Evolutionary conservation across 2,797 vertebrate species (phyloP), one percentile per base, ranked within the genome.

Genomic region (Pteropus rufus): DNA sequence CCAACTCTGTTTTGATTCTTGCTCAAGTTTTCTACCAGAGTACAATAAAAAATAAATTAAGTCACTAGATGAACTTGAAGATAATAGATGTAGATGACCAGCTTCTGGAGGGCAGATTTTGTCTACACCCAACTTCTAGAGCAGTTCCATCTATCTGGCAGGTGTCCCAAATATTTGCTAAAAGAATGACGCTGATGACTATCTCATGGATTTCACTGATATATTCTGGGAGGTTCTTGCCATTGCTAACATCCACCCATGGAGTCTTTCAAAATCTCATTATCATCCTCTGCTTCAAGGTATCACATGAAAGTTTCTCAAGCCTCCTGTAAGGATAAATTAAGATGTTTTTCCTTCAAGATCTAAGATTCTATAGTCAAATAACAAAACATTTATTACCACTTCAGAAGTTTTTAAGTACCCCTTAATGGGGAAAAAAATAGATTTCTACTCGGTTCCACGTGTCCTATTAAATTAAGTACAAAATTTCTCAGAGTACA

Each of bases 401-500:
- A 95, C 62, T 79, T 96, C 67, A 62, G 15, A 91, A 95, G 64
- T 86, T 52, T 95, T 34, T 82, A 76, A 82, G 34, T 11, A 77
- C 26, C 36, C 81, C 46, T 90, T 76, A 83, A 62, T 52, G 58
- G 73, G 34, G 65, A 87, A 82, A 34, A 89, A 70, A 76, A 54
- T 2, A 82, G 15, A 34, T 85, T 96, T 67, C 69, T 67, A 62
- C 26, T 65, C 77, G 77, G 79, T 64, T 56, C 54, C 23, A 39
- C 3, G 0, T 52, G 16, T 24, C 65, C 52, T 75, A 91, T 77
- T 91, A 86, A 93, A 69, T 70, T 34, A 87, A 76, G 65, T n/a
- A 85, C 67, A 97, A 77, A 60, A 88, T 15, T 84, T 91, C 56
- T 90, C 64, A 67, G 84, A 77, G 49, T 94, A 70, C 64, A 86